These are phyloP conservation scores for Neodiprion lecontei DNA, from an alignment of 1,140 invertebrate genomes.

Conservation along the genomic window DNA sequence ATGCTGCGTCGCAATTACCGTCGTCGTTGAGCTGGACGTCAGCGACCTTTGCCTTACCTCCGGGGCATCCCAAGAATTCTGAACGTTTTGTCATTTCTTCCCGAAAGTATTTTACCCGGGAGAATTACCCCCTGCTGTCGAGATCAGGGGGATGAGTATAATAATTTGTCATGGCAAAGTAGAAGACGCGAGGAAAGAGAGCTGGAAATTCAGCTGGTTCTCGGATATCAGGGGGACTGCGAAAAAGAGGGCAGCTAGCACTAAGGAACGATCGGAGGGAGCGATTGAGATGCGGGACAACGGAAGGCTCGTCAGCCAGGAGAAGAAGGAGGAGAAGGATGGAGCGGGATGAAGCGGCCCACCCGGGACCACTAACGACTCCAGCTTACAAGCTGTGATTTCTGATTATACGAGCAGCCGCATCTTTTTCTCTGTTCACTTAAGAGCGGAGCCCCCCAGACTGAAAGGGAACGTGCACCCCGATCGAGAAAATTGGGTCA, in stretches of 20 bases:
- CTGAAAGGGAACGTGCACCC: conserved; percentile 1
- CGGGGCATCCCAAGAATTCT: too few relatives aligned
- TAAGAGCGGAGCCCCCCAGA: background rate
- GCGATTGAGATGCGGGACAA: conserved; percentile 38
- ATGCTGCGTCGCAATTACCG: too few relatives aligned
- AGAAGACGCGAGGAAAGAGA: background rate
- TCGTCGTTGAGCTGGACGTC: too few relatives aligned
- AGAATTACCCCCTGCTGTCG: too few relatives aligned
- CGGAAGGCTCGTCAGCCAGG: conserved; percentile 33
- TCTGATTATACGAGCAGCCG: conserved; percentile 31
- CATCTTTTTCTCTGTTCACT: conserved; percentile 13
- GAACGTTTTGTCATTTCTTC: too few relatives aligned
- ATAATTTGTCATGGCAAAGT: too few relatives aligned
- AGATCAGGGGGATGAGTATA: too few relatives aligned
- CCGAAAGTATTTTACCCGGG: too few relatives aligned
- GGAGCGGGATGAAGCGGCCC: conserved; percentile 28
- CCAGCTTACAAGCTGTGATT: conserved; percentile 38
- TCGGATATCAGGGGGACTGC: conserved; percentile 1
- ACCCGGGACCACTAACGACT: conserved; percentile 37
- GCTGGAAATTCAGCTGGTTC: background rate
- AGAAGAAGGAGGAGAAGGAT: conserved; percentile 24
- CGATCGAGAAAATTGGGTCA: conserved; percentile 19
- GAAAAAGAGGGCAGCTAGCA: conserved; percentile 10
- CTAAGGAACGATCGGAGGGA: background rate
- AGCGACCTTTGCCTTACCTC: too few relatives aligned